phyloP scores from a whole-genome alignment of 1,140 invertebrate species.

The Drosophila gunungcola region DNA sequence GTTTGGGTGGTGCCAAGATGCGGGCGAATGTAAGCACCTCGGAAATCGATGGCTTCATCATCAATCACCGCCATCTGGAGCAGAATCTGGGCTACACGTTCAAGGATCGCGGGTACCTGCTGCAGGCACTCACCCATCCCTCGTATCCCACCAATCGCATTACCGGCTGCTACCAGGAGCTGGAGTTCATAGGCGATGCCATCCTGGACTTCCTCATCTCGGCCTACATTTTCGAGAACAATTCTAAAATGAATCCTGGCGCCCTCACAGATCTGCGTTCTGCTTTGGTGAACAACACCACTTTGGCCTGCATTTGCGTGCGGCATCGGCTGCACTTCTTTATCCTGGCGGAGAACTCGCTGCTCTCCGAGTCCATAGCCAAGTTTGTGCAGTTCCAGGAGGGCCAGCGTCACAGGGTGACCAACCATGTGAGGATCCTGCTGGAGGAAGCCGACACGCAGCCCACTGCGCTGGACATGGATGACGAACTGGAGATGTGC shows the following conservation, averaged over 20 bases:
- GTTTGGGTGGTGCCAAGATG: conserved; percentile 73
- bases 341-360: conserved; percentile 88
- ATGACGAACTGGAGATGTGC: conserved; percentile 28
- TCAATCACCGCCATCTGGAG: conserved; percentile 86
- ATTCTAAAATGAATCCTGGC: conserved; percentile 89
- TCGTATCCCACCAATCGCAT: conserved; percentile 94
- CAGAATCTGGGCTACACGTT: conserved; percentile 89
- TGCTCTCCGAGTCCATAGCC: conserved; percentile 89
- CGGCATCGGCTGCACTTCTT: conserved; percentile 92
- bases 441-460: conserved; percentile 88
- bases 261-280: conserved; percentile 96
- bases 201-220: conserved; percentile 97
- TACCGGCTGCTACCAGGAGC: conserved; percentile 96
- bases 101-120: conserved; percentile 87
- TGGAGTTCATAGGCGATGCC: conserved; percentile 98
- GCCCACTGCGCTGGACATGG: conserved; percentile 57
- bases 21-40: conserved; percentile 65
- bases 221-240: conserved; percentile 92
- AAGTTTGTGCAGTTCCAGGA: conserved; percentile 93
- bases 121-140: conserved; percentile 96
- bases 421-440: conserved; percentile 88
- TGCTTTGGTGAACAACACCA: conserved; percentile 97
- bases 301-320: conserved; percentile 95
- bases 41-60: conserved; percentile 85
- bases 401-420: conserved; percentile 88